Conservation (phyloP, 2,113 vertebrate species). For the Ranitomeya variabilis region DNA sequence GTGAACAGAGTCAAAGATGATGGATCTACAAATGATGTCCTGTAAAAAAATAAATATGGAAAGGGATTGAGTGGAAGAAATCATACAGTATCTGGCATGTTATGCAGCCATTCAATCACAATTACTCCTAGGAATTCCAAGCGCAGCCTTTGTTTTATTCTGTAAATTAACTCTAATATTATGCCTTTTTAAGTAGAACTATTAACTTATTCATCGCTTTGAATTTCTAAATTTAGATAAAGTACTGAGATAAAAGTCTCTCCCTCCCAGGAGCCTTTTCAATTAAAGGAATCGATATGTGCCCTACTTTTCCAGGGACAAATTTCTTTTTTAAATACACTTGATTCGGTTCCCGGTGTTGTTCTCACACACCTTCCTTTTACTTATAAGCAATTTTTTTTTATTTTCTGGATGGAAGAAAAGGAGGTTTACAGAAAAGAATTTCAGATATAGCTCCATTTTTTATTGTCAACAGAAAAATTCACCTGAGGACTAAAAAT, state of each 20-base stretch:
- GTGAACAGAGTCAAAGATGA: background rate
- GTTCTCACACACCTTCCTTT: constrained; percentile 16
- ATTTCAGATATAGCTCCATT: constrained; percentile 12
- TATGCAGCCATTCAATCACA: background rate
- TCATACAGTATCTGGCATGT: background rate
- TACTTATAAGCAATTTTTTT: constrained; percentile 45
- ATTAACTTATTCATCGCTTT: constrained; percentile 58
- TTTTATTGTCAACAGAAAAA: constrained; percentile 26
- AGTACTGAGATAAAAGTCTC: constrained; percentile 55
- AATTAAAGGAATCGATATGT: constrained; percentile 56
- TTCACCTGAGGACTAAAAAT: constrained; percentile 41
- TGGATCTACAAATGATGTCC: background rate
- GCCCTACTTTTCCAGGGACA: constrained; percentile 54
- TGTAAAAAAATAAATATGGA: background rate
- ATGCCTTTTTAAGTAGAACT: constrained; percentile 52
- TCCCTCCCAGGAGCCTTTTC: constrained; percentile 40
- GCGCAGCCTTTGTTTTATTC: constrained; percentile 41
- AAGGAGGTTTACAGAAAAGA: constrained; percentile 1
- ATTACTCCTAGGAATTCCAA: constrained; percentile 27
- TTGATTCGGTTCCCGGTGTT: background rate
- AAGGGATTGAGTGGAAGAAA: background rate
- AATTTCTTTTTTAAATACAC: constrained; percentile 41
- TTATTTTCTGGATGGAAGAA: background rate
- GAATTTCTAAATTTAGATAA: constrained; percentile 55
- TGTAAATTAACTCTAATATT: constrained; percentile 31